Evolutionary conservation across 1,140 invertebrate genomes (phyloP), one percentile per base, ranked within the genome.

Genomic region (Euura saliciscinereae): DNA sequence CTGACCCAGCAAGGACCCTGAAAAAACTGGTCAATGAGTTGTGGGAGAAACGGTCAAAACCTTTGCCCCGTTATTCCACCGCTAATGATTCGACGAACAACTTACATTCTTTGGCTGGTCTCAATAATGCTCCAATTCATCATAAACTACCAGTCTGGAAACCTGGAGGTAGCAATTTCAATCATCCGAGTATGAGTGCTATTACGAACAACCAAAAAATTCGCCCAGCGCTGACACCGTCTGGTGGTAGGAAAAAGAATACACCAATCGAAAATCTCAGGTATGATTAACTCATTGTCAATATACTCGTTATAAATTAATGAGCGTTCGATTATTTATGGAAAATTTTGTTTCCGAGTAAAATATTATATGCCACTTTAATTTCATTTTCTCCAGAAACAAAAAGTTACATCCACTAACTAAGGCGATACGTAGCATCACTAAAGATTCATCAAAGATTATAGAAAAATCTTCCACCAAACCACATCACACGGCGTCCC

Each of bases 71-170:
- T 59, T 11, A 59, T 59, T 59, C 6, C 6, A 59, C 51, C 13
- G 51, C 13, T n/a, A 59, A 59, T 59, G 13, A 59, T n/a, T 59
- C 51, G 51, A 59, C 51, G 51, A 59, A 59, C 51, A 59, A 59
- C 13, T 59, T n/a, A 11, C 10, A n/a, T 11, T 59, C 51, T 11
- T 3, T 11, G 10, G 51, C 13, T 11, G 3, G 51, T 59, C 51
- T n/a, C 8, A 8, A 59, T 8, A 59, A 8, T 59, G 51, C 13
- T 59, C 3, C 13, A 59, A 59, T 11, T 11, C 10, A 59, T 59
- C 51, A 59, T 8, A 59, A 59, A n/a, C 51, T 59, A 59, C 6
- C 51, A 8, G 13, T 59, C 10, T 11, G 13, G 13, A 59, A 59
- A 59, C 4, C 10, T 59, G 3, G 51, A 11, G 51, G 51, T 6